Conservation (phyloP, 2,888 invertebrate species). For the Hesperia comma region DNA sequence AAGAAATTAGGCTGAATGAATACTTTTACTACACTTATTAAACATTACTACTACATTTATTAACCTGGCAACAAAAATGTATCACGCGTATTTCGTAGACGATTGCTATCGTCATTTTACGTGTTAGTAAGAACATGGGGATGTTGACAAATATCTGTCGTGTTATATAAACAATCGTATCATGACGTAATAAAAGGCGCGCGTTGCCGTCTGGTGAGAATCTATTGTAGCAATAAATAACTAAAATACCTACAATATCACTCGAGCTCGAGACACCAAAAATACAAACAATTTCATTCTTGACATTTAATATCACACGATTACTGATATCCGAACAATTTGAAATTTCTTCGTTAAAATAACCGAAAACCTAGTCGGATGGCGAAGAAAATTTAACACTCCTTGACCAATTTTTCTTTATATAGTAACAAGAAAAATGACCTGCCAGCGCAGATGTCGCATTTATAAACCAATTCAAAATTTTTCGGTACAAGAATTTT, state of each 20-base stretch:
- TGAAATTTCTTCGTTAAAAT: not conserved
- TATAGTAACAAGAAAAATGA: constrained; percentile 73
- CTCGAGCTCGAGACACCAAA: constrained; percentile 4
- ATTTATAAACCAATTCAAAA: constrained; percentile 72
- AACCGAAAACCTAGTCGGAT: constrained; percentile 17
- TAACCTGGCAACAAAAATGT: not conserved
- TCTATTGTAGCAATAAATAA: constrained; percentile 25
- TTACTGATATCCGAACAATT: not conserved
- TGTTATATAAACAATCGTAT: constrained; percentile 30
- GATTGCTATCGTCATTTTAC: constrained; percentile 19
- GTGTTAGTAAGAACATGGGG: constrained; percentile 26
- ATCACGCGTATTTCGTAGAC: constrained; percentile 15
- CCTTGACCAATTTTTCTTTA: constrained; percentile 75
- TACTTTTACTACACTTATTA: not conserved
- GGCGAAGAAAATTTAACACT: constrained; percentile 48
- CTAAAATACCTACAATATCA: constrained; percentile 24
- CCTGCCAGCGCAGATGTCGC: constrained; percentile 67
- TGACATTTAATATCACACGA: constrained; percentile 1
- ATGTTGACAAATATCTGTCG: constrained; percentile 36
- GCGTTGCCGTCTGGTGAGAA: constrained; percentile 18
- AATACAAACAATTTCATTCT: constrained; percentile 28
- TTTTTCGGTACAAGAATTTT: constrained; percentile 75
- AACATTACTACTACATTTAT: not conserved
- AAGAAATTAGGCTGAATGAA: no score
- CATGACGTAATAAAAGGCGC: constrained; percentile 29